Evolutionary conservation across 2,888 invertebrate species (phyloP).

Genomic region (Archips crataeganus): DNA sequence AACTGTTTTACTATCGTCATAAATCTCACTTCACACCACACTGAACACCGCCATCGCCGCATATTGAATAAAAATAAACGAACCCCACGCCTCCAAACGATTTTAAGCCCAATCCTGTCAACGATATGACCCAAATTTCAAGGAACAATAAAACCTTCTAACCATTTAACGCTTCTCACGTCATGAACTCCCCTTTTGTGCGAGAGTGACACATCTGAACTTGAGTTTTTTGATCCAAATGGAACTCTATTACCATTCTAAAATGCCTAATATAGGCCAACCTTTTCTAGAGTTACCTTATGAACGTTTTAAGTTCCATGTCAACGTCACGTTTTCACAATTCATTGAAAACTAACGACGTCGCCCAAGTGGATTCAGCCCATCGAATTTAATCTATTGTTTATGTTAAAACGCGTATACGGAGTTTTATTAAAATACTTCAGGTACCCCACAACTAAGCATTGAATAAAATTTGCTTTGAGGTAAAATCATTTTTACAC

Average conservation of each 20-base stretch:
- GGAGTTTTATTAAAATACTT: conserved; percentile 59
- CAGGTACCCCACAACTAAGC: conserved; percentile 29
- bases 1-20: conserved; percentile 70
- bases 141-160: conserved; percentile 53
- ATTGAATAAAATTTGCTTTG: background rate
- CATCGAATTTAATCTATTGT: conserved; percentile 65
- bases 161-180: conserved; percentile 71
- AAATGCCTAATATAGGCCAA: background rate
- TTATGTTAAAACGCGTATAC: conserved; percentile 59
- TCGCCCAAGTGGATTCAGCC: conserved; percentile 47
- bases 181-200: conserved; percentile 63
- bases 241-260: conserved; percentile 54
- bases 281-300: conserved; percentile 44
- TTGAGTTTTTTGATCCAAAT: conserved; percentile 52
- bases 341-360: conserved; percentile 55
- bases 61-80: conserved; percentile 71
- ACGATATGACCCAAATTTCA: conserved; percentile 61
- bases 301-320: conserved; percentile 59
- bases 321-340: conserved; percentile 71
- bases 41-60: conserved; percentile 56
- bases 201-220: conserved; percentile 62
- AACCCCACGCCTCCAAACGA: conserved; percentile 52
- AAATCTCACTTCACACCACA: conserved; percentile 74
- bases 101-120: conserved; percentile 60
- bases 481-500: conserved; percentile 13